Percentiles rank a stretch among this genome's conserved stretches.
Conservation (phyloP, 1,140 invertebrate genomes). For the Maconellicoccus hirsutus region DNA sequence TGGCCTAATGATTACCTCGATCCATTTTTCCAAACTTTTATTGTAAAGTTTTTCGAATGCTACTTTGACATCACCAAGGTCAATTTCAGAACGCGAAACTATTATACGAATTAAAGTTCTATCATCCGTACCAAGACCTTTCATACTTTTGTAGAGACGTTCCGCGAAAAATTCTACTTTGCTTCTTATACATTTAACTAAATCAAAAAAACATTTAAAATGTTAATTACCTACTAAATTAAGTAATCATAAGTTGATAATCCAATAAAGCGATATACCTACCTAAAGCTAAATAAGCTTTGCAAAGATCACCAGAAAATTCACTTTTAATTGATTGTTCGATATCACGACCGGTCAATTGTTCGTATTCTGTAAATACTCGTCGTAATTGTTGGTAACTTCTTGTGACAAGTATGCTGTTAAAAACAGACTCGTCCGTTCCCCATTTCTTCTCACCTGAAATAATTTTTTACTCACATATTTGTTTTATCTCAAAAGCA, state of each 20-base stretch:
- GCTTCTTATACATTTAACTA: constrained; percentile 71
- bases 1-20: constrained; percentile 35
- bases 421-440: constrained; percentile 58
- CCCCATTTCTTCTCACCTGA: constrained; percentile 49
- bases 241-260: no score
- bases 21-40: constrained; percentile 63
- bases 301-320: constrained; percentile 73
- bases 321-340: constrained; percentile 78
- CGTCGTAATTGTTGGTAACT: constrained; percentile 49
- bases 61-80: constrained; percentile 73
- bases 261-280: constrained; percentile 25
- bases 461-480: not conserved
- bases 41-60: constrained; percentile 65
- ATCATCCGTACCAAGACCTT: constrained; percentile 74
- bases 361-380: constrained; percentile 66
- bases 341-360: constrained; percentile 61
- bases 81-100: constrained; percentile 75
- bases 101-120: constrained; percentile 74
- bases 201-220: constrained; percentile 14
- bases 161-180: constrained; percentile 81
- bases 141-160: constrained; percentile 76
- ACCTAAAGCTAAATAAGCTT: constrained; percentile 77
- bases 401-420: constrained; percentile 46
- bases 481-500: not conserved
- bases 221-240: not conserved